Percentiles rank a stretch among this genome's conserved stretches.
These are phyloP conservation scores for Emydura subglobosa DNA, from an alignment of 2,113 vertebrate genomes.

Conservation along the genomic window DNA sequence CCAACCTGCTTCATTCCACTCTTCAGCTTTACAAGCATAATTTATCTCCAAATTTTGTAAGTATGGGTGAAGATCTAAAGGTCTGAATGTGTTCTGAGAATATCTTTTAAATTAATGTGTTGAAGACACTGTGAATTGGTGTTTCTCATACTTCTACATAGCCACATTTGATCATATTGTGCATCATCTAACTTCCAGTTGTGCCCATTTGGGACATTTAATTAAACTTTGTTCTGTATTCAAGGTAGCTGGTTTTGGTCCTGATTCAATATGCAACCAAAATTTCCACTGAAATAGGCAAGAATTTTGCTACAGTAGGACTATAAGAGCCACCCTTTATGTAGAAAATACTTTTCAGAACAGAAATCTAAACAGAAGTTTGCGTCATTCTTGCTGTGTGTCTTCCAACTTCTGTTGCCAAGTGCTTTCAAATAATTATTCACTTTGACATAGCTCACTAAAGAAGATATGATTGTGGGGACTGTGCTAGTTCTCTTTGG, in stretches of 20 bases:
- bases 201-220: not conserved
- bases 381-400: not conserved
- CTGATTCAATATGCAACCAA: not conserved
- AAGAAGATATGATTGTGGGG: not conserved
- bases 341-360: not conserved
- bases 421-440: not conserved
- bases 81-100: not conserved
- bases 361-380: not conserved
- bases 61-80: slow-evolving; percentile 24
- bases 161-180: not conserved
- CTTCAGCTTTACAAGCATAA: slow-evolving; percentile 97
- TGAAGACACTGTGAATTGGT: not conserved
- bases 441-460: not conserved
- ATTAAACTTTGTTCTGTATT: not conserved
- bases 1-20: slow-evolving; percentile 95
- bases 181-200: not conserved
- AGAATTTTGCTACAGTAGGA: not conserved
- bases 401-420: not conserved
- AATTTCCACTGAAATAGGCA: not conserved
- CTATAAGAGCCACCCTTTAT: not conserved
- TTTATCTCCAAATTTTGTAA: slow-evolving; percentile 96
- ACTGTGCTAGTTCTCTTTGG: not conserved
- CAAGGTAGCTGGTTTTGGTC: not conserved
- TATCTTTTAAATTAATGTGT: not conserved
- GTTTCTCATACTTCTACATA: fast-evolving